Evolutionary conservation across 2,888 invertebrate genomes (phyloP).

Genomic region (Drosophila niveifrons): DNA sequence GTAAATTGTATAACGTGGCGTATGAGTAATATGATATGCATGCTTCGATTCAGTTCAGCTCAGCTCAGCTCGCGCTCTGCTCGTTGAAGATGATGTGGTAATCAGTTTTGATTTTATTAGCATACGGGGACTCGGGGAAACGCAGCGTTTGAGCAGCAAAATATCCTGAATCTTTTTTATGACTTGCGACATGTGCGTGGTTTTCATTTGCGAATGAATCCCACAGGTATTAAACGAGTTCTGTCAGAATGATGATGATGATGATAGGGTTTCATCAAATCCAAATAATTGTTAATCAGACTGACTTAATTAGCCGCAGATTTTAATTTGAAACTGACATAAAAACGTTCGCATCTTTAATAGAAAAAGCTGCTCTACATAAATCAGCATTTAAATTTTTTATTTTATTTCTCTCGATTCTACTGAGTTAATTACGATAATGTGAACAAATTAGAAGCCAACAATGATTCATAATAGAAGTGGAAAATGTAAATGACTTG

Average conservation of each 20-base stretch:
- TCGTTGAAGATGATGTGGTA: conserved; percentile 77
- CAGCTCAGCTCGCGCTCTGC: conserved; percentile 35
- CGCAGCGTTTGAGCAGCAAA: conserved; percentile 18
- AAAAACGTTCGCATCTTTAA: neutral
- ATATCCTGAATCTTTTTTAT: conserved; percentile 39
- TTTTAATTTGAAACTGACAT: neutral
- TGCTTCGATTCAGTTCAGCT: conserved; percentile 66
- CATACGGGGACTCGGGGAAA: conserved; percentile 38
- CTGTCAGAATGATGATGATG: neutral
- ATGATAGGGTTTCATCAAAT: conserved; percentile 4
- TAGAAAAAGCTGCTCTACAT: conserved; percentile 7
- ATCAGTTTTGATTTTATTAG: conserved; percentile 81
- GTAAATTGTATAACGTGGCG: conserved; percentile 80
- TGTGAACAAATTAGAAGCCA: conserved; percentile 21
- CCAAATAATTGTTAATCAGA: conserved; percentile 7
- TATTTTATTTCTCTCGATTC: neutral
- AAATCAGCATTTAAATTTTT: conserved; percentile 5
- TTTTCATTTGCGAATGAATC: conserved; percentile 13
- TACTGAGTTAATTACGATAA: conserved; percentile 15
- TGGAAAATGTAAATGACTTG: conserved; percentile 8
- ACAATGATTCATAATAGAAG: conserved; percentile 19
- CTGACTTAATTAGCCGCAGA: neutral
- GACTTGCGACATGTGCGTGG: conserved; percentile 26
- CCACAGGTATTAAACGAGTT: neutral
- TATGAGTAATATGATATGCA: conserved; percentile 79